Evolutionary conservation across 1,140 invertebrate species (phyloP), one percentile per base, ranked within the genome.

Genomic region (Achroia grisella): DNA sequence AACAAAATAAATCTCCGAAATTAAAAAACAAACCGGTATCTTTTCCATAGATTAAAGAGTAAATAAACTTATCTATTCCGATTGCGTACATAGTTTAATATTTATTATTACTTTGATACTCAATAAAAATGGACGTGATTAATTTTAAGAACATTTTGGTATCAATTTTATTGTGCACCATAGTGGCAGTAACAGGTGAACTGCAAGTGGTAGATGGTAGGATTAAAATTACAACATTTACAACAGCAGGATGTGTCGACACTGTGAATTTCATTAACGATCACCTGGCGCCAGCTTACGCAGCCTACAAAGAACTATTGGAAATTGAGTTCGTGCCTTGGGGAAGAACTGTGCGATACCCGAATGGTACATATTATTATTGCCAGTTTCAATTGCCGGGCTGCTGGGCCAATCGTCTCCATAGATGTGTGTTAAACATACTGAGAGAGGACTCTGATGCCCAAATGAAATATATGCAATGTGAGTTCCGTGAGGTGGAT

Each of bases 371-470:
- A n/a, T n/a, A n/a, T n/a, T 39, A 76, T 0, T 34, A 39, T 1
- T 86, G 82, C 34, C 76, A 81, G 34, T 79, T 75, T 43, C 60
- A 63, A 8, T 15, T 13, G 0, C 46, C 33, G 4, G 76, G 81
- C 32, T 86, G 82, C 50, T 77, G 65, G 63, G 80, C 71, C 0
- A 84, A 86, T 43, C 62, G 71, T 12, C 55, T 84, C 10, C 80
- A 82, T 8, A 64, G 76, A 33, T 86, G 82, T 39, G 66, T 51
- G 1, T 30, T 86, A 1, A 42, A 78, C 17, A 41, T 63, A 41
- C 54, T 84, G 13, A 52, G 55, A 8, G 47, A 37, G 0, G 54
- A 82, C 15, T 61, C 70, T 35, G 63, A 59, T 0, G 62, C 63
- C 8, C 67, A 68, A 36, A 37, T 84, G 10, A 36, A 61, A 12